Evolutionary conservation across 2,888 invertebrate species (phyloP).

Genomic region (Netelia virgata): DNA sequence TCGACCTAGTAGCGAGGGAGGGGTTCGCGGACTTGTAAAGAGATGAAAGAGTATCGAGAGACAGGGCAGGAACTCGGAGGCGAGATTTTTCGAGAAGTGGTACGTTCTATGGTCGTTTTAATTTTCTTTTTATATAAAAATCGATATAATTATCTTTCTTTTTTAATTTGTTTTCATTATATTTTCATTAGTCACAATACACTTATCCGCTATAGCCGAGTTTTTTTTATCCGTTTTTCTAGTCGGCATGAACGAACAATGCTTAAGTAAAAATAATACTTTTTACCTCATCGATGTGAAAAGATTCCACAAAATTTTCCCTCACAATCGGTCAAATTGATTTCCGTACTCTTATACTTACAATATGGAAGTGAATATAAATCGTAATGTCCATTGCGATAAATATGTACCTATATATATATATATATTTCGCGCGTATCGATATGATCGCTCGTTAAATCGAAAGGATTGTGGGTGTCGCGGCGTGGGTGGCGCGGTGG

Average conservation of each 20-base stretch:
- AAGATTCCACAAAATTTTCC: background rate
- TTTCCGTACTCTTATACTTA: background rate
- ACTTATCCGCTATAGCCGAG: too few relatives aligned
- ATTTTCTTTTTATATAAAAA: conserved; percentile 58
- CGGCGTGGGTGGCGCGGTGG: conserved; percentile 62
- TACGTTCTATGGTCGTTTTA: conserved; percentile 63
- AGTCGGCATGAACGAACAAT: conserved; percentile 11
- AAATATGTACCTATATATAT: conserved; percentile 18
- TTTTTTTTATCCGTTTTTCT: too few relatives aligned
- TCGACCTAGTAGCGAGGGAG: conserved; percentile 61
- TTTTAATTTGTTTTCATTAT: too few relatives aligned
- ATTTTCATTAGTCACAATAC: too few relatives aligned
- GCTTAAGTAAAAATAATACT: conserved; percentile 23
- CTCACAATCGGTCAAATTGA: conserved; percentile 7
- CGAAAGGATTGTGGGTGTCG: conserved; percentile 68
- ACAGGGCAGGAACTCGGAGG: conserved; percentile 4
- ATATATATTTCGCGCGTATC: conserved; percentile 58
- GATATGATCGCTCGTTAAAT: conserved; percentile 70
- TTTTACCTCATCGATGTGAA: conserved; percentile 28
- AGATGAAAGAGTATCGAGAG: conserved; percentile 72
- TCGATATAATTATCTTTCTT: too few relatives aligned
- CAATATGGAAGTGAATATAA: background rate
- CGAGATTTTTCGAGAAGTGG: conserved; percentile 28
- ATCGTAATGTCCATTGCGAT: background rate
- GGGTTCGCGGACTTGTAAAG: conserved; percentile 74